These are phyloP conservation scores for Sinocyclocheilus grahami DNA, from an alignment of 2,113 vertebrate species.

Conservation along the genomic window DNA sequence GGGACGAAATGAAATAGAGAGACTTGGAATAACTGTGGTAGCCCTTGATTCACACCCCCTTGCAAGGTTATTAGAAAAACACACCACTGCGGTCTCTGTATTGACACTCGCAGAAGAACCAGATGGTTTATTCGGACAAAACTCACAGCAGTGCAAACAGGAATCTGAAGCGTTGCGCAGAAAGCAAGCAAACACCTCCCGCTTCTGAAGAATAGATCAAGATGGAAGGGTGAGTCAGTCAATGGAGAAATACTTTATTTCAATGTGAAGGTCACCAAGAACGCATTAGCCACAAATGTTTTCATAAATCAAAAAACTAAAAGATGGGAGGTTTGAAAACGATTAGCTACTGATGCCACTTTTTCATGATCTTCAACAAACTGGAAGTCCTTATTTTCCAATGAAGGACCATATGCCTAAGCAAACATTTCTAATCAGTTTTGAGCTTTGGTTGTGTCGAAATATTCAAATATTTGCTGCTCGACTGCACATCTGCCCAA, in stretches of 20 bases:
- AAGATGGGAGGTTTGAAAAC: neutral
- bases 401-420: too few species aligned
- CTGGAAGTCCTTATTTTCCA: neutral
- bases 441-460: too few species aligned
- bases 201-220: neutral
- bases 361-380: neutral
- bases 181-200: conserved; percentile 16
- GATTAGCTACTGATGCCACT: neutral
- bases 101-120: conserved; percentile 33
- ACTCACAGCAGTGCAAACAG: conserved; percentile 17
- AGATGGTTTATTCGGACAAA: conserved; percentile 38
- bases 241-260: neutral
- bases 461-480: too few species aligned
- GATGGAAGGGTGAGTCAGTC: neutral
- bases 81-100: conserved; percentile 28
- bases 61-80: conserved; percentile 64
- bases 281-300: neutral
- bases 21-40: conserved; percentile 50
- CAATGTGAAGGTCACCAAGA: neutral
- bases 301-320: neutral
- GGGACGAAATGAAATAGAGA: conserved; percentile 50
- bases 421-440: too few species aligned
- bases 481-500: too few species aligned
- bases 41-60: conserved; percentile 31
- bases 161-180: conserved; percentile 9